Conservation (phyloP, 2,888 invertebrate genomes). For the Rhingia rostrata region DNA sequence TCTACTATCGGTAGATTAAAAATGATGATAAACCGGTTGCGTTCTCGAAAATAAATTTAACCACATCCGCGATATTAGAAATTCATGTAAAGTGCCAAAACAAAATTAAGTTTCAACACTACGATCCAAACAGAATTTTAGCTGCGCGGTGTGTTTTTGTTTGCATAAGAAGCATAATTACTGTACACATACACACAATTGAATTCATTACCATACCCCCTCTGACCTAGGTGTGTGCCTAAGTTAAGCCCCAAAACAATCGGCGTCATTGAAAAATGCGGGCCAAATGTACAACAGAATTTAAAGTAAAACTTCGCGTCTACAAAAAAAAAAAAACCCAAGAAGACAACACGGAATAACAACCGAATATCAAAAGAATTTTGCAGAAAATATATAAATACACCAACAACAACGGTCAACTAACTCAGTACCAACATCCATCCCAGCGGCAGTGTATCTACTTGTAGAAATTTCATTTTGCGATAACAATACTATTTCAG, state of each 20-base stretch:
- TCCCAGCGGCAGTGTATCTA: background rate
- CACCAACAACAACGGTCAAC: conserved; percentile 20
- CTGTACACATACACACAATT: background rate
- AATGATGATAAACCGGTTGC: conserved; percentile 21
- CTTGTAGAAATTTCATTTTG: background rate
- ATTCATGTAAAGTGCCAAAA: conserved; percentile 1
- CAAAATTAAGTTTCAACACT: background rate
- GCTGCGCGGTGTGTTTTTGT: background rate
- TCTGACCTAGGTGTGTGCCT: conserved; percentile 1
- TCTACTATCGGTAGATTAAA: background rate
- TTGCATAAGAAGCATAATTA: conserved; percentile 16
- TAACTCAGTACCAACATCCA: conserved; percentile 4
- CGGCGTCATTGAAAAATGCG: conserved; percentile 19
- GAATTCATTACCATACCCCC: conserved; percentile 19
- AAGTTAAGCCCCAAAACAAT: conserved; percentile 15
- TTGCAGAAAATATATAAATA: background rate
- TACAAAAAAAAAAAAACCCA: background rate
- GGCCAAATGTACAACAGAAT: background rate
- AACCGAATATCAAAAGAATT: conserved; percentile 13
- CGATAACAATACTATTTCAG: conserved; percentile 30
- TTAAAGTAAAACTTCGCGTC: background rate
- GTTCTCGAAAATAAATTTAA: conserved; percentile 2
- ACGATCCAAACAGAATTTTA: background rate
- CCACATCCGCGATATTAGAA: conserved; percentile 39
- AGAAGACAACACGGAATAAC: background rate